These are phyloP conservation scores for Hanleya hanleyi DNA, from an alignment of 2,888 invertebrate genomes.

Conservation along the genomic window DNA sequence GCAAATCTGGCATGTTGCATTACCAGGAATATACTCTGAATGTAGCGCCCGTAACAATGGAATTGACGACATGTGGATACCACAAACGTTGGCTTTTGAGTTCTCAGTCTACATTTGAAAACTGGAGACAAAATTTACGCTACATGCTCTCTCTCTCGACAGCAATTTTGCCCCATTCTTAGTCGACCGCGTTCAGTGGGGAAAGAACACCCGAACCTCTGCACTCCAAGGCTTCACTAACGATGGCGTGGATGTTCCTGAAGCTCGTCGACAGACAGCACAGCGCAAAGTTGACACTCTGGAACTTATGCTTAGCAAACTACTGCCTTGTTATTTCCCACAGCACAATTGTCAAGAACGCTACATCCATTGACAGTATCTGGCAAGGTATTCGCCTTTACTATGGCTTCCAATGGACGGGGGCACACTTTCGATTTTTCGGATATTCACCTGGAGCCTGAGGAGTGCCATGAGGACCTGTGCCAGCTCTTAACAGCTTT, in stretches of 20 bases:
- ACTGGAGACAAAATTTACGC: constrained; percentile 9
- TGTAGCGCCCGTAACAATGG: too few relatives aligned
- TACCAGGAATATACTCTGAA: too few relatives aligned
- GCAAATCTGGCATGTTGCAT: too few relatives aligned
- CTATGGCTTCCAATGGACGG: constrained; percentile 23
- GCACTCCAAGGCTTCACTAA: constrained; percentile 15
- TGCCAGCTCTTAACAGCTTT: constrained; percentile 25
- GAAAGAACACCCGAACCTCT: constrained; percentile 10
- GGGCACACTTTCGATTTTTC: constrained; percentile 25
- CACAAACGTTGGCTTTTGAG: too few relatives aligned
- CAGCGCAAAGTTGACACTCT: constrained; percentile 1
- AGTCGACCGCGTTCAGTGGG: constrained; percentile 16
- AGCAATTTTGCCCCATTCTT: too few relatives aligned
- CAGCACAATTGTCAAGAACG: constrained; percentile 21
- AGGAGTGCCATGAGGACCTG: constrained; percentile 29
- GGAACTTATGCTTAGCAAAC: constrained; percentile 30
- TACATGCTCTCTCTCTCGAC: too few relatives aligned
- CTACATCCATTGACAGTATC: constrained; percentile 13
- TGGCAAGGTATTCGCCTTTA: constrained; percentile 15
- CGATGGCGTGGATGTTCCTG: constrained; percentile 9
- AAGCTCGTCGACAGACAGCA: not conserved
- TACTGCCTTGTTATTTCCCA: constrained; percentile 11
- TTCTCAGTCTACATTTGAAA: too few relatives aligned
- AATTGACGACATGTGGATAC: too few relatives aligned
- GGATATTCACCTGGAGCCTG: constrained; percentile 17